Conservation (phyloP, 35 echinoderm and acorn worm species). For the Anneissia japonica region DNA sequence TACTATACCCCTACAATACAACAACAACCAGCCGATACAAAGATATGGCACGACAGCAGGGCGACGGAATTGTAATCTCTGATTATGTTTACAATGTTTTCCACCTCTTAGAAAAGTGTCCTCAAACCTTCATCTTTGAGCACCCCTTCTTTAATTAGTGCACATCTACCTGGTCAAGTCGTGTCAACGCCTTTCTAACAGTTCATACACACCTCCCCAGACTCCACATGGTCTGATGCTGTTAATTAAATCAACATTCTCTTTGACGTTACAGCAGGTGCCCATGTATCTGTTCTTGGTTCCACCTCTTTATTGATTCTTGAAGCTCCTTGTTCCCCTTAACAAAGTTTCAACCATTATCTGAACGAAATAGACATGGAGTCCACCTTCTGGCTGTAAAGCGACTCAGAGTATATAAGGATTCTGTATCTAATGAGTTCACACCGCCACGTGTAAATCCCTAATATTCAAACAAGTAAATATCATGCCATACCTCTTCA, state of each 20-base stretch:
- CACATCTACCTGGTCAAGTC: too few relatives aligned
- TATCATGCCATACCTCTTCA: background rate
- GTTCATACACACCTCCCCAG: conserved; percentile 24
- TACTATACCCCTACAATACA: too few relatives aligned
- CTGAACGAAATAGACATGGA: too few relatives aligned
- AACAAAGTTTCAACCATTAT: conserved; percentile 55
- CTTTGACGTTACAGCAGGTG: background rate
- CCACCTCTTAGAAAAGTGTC: conserved; percentile 47
- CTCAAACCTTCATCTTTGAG: conserved; percentile 30
- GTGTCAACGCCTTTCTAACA: background rate
- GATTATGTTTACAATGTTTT: conserved; percentile 40
- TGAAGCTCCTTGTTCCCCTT: conserved; percentile 34
- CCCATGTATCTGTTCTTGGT: conserved; percentile 8
- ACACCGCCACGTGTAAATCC: too few relatives aligned
- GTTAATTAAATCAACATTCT: conserved; percentile 19
- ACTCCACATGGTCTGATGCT: conserved; percentile 25
- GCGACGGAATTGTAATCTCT: too few relatives aligned
- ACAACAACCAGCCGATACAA: too few relatives aligned
- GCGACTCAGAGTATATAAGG: too few relatives aligned
- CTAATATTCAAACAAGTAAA: background rate
- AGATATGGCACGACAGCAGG: too few relatives aligned
- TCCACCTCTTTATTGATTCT: conserved; percentile 6
- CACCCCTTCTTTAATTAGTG: conserved; percentile 5
- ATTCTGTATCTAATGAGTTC: too few relatives aligned
- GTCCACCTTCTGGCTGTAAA: too few relatives aligned